phyloP scores from a whole-genome alignment of 1,140 invertebrate species.

The Stratiolaelaps scimitus region DNA sequence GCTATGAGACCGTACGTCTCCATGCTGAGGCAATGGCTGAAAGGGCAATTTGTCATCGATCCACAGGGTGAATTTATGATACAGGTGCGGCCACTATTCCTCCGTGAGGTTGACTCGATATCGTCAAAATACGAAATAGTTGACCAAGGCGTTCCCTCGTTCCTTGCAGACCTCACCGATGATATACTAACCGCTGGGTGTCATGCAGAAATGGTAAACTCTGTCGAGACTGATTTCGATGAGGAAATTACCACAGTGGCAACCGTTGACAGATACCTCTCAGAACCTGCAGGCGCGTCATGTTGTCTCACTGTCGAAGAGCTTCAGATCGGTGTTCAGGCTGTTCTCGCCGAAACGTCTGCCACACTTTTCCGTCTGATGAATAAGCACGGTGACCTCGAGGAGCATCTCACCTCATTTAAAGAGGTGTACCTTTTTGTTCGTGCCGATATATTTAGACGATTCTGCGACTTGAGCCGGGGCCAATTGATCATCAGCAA shows the following conservation, averaged over 20 bases:
- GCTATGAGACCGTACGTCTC: not conserved
- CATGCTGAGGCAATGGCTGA: slow-evolving; percentile 20
- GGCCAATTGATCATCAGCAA: slow-evolving; percentile 9
- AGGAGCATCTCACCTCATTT: slow-evolving; percentile 9
- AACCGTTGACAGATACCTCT: not conserved
- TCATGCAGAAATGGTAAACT: slow-evolving; percentile 13
- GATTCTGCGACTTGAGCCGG: slow-evolving; percentile 24
- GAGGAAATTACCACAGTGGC: not conserved
- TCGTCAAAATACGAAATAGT: slow-evolving; percentile 16
- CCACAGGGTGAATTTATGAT: slow-evolving; percentile 11
- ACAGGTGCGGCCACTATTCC: not conserved
- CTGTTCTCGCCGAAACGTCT: not conserved
- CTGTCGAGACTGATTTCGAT: not conserved
- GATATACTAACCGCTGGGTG: slow-evolving; percentile 7
- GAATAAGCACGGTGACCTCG: slow-evolving; percentile 7
- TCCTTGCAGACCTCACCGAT: not conserved
- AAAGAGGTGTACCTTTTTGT: slow-evolving; percentile 16
- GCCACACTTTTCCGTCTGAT: slow-evolving; percentile 12
- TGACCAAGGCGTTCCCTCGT: not conserved
- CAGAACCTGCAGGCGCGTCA: not conserved
- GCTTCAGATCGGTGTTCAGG: not conserved
- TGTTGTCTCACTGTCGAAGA: slow-evolving; percentile 3
- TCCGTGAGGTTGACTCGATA: not conserved
- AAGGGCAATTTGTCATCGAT: slow-evolving; percentile 12
- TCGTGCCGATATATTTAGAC: slow-evolving; percentile 11